phyloP scores from a whole-genome alignment of 2,113 vertebrate species.

The Urocynchramus pylzowi region DNA sequence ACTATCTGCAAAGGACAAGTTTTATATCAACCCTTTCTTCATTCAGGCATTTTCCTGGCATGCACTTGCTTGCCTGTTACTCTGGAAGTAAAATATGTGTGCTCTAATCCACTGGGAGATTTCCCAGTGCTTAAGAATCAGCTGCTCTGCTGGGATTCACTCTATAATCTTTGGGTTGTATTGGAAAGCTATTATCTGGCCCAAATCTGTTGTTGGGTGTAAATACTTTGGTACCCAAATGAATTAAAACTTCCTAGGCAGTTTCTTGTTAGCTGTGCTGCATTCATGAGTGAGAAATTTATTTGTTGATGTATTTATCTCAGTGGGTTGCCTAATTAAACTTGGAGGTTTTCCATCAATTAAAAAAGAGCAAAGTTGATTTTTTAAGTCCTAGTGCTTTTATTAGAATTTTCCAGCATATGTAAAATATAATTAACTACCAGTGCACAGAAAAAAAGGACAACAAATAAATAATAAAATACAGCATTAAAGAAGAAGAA shows the following conservation, averaged over 20 bases:
- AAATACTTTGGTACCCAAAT: constrained; percentile 6
- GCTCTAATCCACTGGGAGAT: background rate
- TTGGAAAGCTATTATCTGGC: constrained; percentile 6
- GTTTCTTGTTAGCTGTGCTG: background rate
- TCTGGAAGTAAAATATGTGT: background rate
- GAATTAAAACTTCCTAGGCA: constrained; percentile 22
- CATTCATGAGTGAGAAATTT: constrained; percentile 24
- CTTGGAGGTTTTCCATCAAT: constrained; percentile 59
- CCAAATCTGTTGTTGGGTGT: background rate
- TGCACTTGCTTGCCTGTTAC: background rate
- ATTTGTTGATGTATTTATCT: constrained; percentile 60
- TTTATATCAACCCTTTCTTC: background rate
- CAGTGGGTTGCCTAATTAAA: constrained; percentile 50
- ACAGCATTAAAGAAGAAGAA: background rate
- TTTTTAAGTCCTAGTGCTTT: constrained; percentile 21
- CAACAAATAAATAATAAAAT: background rate
- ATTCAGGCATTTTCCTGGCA: background rate
- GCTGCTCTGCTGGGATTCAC: background rate
- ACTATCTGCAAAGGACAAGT: background rate
- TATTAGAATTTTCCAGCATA: constrained; percentile 55
- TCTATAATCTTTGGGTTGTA: background rate
- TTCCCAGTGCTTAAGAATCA: background rate
- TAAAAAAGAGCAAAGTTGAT: constrained; percentile 8
- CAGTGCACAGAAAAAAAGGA: background rate
- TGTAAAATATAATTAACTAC: background rate